phyloP scores from a whole-genome alignment of 2,113 vertebrate genomes.

The Gadus chalcogrammus region DNA sequence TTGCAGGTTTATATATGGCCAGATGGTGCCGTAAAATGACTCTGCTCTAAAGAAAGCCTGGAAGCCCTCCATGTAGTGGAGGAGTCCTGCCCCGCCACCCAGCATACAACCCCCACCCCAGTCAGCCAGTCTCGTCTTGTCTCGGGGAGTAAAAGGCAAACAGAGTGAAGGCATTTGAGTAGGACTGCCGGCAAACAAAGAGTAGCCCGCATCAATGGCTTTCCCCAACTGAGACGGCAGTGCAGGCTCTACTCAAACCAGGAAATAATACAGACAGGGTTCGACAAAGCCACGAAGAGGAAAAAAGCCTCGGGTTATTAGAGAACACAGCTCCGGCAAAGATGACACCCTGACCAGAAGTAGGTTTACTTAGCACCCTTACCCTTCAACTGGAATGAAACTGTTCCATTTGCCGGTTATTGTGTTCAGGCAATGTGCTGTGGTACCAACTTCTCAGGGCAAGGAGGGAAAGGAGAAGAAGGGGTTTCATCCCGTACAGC shows the following conservation, averaged over 20 bases:
- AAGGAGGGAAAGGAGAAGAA: background rate
- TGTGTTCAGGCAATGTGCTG: conserved; percentile 12
- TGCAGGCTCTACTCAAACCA: conserved; percentile 34
- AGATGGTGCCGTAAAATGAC: conserved; percentile 71
- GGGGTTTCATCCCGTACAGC: conserved; percentile 52
- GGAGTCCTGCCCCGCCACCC: conserved; percentile 32
- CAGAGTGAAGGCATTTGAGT: conserved; percentile 59
- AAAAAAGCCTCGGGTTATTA: background rate
- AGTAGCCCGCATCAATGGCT: conserved; percentile 48
- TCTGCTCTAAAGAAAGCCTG: conserved; percentile 57
- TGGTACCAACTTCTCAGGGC: conserved; percentile 21
- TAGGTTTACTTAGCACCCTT: background rate
- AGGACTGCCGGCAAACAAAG: conserved; percentile 47
- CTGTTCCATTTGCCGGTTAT: conserved; percentile 10
- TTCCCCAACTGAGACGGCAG: conserved; percentile 42
- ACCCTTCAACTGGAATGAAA: background rate
- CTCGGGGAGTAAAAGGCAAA: conserved; percentile 58
- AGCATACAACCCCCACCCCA: conserved; percentile 9
- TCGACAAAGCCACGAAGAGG: conserved; percentile 1
- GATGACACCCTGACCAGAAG: background rate
- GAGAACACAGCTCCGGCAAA: background rate
- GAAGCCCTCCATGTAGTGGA: conserved; percentile 17
- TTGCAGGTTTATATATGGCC: conserved; percentile 62
- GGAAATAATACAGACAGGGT: conserved; percentile 12
- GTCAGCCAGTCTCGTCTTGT: conserved; percentile 44